These are phyloP conservation scores for Tineola bisselliella DNA, from an alignment of 2,888 invertebrate genomes.

Conservation along the genomic window DNA sequence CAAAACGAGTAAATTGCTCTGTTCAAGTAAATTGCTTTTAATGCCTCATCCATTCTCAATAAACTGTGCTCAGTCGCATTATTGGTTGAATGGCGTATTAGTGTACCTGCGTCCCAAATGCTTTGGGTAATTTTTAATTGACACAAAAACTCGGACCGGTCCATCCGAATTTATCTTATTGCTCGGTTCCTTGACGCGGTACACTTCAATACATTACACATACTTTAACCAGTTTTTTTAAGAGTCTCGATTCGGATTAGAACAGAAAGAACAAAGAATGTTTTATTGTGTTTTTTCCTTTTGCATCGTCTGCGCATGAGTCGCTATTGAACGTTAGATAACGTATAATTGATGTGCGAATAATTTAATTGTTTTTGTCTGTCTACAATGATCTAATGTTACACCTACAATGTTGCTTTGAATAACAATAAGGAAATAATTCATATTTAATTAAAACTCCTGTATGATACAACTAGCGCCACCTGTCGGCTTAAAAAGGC, in stretches of 20 bases:
- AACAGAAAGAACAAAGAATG: conserved; percentile 8
- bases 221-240: conserved; percentile 11
- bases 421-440: background rate
- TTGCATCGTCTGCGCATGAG: background rate
- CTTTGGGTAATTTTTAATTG: conserved; percentile 61
- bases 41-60: background rate
- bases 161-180: conserved; percentile 59
- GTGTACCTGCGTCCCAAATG: conserved; percentile 47
- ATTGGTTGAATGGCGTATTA: background rate
- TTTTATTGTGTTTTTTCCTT: background rate
- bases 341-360: background rate
- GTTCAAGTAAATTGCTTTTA: no score
- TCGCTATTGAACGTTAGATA: background rate
- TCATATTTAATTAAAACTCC: background rate
- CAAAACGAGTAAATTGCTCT: no score
- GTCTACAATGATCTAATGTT: background rate
- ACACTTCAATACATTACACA: conserved; percentile 6
- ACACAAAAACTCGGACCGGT: conserved; percentile 52
- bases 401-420: background rate
- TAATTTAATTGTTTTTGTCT: conserved; percentile 4
- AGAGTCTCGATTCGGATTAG: conserved; percentile 5
- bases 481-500: no score
- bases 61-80: background rate
- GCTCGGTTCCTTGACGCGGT: conserved; percentile 20
- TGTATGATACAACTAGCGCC: no score